These are phyloP conservation scores for Leucophenga varia DNA, from an alignment of 1,140 invertebrate genomes.

Conservation along the genomic window DNA sequence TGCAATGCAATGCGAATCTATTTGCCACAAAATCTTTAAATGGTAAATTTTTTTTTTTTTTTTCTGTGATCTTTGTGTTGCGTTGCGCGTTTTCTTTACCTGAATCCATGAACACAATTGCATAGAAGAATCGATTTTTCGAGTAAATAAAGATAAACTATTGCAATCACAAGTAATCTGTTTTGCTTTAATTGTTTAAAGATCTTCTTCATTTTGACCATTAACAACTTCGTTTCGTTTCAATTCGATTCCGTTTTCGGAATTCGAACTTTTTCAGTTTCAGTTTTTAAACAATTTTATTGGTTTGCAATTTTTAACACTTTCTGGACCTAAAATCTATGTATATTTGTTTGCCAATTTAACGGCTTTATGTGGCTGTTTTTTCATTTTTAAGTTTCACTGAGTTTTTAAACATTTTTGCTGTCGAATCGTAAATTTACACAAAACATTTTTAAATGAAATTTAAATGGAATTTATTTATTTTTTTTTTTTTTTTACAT, in stretches of 20 bases:
- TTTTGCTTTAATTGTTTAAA: constrained; percentile 33
- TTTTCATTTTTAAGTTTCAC: constrained; percentile 32
- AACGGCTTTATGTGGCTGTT: no score
- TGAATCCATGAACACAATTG: constrained; percentile 55
- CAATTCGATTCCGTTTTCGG: neutral
- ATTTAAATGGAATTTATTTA: no score
- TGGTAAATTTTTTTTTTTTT: no score
- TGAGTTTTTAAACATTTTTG: constrained; percentile 34
- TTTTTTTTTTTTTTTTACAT: constrained; percentile 2
- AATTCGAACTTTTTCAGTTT: no score
- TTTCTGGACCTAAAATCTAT: no score
- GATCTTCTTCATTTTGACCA: constrained; percentile 41
- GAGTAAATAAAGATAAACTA: constrained; percentile 39
- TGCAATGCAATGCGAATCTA: no score
- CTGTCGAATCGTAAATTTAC: no score
- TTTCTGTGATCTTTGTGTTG: no score
- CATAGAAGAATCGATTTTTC: constrained; percentile 53
- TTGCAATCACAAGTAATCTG: constrained; percentile 35
- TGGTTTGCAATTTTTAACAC: constrained; percentile 13
- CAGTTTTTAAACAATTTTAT: constrained; percentile 4
- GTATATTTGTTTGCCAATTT: constrained; percentile 26
- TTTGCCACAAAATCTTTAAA: no score
- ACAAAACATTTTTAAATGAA: no score
- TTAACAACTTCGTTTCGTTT: constrained; percentile 12
- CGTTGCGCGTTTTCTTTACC: constrained; percentile 30